phyloP scores from a whole-genome alignment of 2,113 vertebrate species.

The Eidolon helvum region DNA sequence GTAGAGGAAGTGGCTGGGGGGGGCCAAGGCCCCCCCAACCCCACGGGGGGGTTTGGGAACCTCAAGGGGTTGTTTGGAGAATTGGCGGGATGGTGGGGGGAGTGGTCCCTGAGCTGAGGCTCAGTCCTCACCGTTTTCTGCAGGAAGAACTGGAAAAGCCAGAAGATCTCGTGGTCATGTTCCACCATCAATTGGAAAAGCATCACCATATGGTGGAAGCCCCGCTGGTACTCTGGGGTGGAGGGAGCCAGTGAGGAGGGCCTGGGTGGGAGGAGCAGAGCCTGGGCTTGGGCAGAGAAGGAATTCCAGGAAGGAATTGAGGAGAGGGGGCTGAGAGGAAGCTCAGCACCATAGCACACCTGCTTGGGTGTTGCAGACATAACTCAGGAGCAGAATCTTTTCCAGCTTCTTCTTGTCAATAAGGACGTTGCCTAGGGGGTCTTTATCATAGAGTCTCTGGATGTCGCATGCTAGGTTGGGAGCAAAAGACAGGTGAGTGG shows the following conservation, averaged over 20 bases:
- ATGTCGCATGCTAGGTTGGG: constrained; percentile 54
- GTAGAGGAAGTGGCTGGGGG: not conserved
- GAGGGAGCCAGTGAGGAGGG: not conserved
- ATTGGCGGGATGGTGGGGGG: fast-evolving
- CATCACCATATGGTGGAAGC: constrained; percentile 78
- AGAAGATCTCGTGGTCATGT: constrained; percentile 70
- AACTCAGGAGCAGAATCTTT: constrained; percentile 77
- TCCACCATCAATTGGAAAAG: constrained; percentile 72
- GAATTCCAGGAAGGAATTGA: not conserved
- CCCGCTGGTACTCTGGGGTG: constrained; percentile 71
- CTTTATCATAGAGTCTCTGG: constrained; percentile 69
- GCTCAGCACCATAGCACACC: not conserved
- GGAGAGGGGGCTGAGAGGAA: not conserved
- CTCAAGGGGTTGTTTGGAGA: not conserved
- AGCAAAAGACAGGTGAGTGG: not conserved
- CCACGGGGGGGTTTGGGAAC: not conserved
- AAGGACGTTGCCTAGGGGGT: constrained; percentile 44
- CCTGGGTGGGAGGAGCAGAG: fast-evolving
- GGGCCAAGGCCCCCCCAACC: not conserved
- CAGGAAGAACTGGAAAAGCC: constrained; percentile 79
- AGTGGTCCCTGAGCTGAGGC: not conserved
- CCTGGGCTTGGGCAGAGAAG: not conserved
- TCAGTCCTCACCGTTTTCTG: constrained; percentile 70
- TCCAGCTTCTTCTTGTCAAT: constrained; percentile 70
- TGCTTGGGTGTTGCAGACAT: constrained; percentile 59